Evolutionary conservation across 1,140 invertebrate species (phyloP).

Genomic region (Drosophila equinoxialis): DNA sequence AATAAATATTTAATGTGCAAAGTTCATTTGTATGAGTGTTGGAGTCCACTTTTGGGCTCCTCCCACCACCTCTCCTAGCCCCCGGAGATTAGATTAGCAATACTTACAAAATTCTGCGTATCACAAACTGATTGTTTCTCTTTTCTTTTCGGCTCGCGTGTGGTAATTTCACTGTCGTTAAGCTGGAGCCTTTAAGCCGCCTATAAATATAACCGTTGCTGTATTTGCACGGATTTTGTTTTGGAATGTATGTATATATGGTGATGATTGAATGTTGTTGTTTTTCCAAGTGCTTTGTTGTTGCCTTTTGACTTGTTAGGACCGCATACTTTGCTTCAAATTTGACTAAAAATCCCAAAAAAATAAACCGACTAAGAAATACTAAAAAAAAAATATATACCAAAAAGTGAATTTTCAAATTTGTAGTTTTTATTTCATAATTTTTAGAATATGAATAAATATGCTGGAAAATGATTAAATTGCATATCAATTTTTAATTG

Average conservation of each 20-base stretch:
- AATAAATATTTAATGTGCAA: constrained; percentile 74
- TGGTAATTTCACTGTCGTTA: constrained; percentile 5
- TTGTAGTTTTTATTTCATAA: too few relatives aligned
- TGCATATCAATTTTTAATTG: too few relatives aligned
- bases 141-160: constrained; percentile 5
- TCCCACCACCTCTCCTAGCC: constrained; percentile 13
- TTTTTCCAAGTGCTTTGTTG: constrained; percentile 29
- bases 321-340: background rate
- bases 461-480: too few relatives aligned
- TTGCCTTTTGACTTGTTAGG: constrained; percentile 10
- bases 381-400: background rate
- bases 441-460: too few relatives aligned
- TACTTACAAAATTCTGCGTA: constrained; percentile 26
- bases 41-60: constrained; percentile 26
- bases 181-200: constrained; percentile 10
- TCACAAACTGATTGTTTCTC: background rate
- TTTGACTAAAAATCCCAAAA: constrained; percentile 10
- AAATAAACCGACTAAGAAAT: background rate
- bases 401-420: background rate
- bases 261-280: constrained; percentile 23
- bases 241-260: constrained; percentile 50
- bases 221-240: constrained; percentile 43
- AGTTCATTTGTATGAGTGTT: constrained; percentile 62
- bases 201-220: constrained; percentile 2
- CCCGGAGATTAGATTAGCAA: constrained; percentile 45